Evolutionary conservation across 2,888 invertebrate species (phyloP), one percentile per base, ranked within the genome.

Genomic region (Scaptomyza tumidula): DNA sequence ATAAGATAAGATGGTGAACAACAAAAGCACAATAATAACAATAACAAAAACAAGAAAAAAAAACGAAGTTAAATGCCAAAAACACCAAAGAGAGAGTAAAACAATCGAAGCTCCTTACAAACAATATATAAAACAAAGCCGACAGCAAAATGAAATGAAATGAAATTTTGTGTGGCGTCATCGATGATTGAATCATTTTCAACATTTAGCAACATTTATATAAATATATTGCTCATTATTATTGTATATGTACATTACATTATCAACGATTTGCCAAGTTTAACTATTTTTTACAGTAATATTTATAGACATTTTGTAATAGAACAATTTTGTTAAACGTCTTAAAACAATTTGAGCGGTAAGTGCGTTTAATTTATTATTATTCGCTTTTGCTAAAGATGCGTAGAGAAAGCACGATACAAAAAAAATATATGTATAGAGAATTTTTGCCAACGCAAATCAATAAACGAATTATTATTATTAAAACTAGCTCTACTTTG

Each of bases 121-220:
- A 24, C 29, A 61, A 43, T 66, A 52, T 64, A 57, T 50, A 58
- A 73, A 53, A 31, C 37, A 53, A 37, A 35, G 29, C 29, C 56
- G 48, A 53, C 55, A 52, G 16, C 53, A 74, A 63, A 69, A 24
- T 69, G 54, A 59, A 57, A 56, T 27, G 14, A 49, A 49, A 49
- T 67, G 35, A 35, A 35, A 35, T 35, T 35, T 50, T 60, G 60
- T 58, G 69, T 75, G 77, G 44, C 74, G 78, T 84, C 87, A 84
- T 76, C 87, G 82, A 76, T 84, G 82, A 82, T 86, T 81, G 59
- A 80, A 80, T 84, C 81, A 66, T 39, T 58, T 58, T 56, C 16
- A 39, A 43, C 44, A 35, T 46, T 63, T 78, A 61, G 53, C 53
- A 56, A 61, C 46, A 55, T 41, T 37, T 48, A 45, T 56, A 41